These are phyloP conservation scores for Mantis religiosa DNA, from an alignment of 2,888 invertebrate genomes.

Conservation along the genomic window DNA sequence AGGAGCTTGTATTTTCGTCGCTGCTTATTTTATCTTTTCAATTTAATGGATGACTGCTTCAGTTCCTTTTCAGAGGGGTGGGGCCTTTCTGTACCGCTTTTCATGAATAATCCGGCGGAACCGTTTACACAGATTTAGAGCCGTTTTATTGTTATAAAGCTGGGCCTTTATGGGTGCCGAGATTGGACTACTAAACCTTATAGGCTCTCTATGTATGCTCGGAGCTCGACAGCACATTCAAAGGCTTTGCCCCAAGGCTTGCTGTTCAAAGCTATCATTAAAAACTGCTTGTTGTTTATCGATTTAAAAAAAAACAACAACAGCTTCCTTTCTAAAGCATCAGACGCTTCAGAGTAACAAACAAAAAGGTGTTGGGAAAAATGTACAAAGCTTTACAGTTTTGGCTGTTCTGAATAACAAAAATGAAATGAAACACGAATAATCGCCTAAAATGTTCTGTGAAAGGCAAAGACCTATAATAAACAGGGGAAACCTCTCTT, in stretches of 20 bases:
- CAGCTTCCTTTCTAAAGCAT: too few species aligned
- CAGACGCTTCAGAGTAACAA: too few species aligned
- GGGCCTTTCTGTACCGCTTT: not conserved
- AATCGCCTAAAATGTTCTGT: too few species aligned
- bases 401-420: too few species aligned
- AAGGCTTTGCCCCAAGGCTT: not conserved
- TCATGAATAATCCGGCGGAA: not conserved
- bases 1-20: not conserved
- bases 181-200: not conserved
- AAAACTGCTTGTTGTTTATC: not conserved
- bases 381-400: too few species aligned
- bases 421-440: too few species aligned
- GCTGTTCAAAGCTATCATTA: not conserved
- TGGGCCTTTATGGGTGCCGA: not conserved
- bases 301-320: not conserved
- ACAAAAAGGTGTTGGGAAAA: too few species aligned
- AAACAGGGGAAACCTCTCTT: too few species aligned
- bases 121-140: not conserved
- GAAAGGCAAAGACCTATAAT: too few species aligned
- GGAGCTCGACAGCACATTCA: not conserved
- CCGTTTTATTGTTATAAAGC: not conserved
- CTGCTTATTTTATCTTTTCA: too few species aligned
- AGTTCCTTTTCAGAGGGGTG: not conserved
- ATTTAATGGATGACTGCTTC: not conserved
- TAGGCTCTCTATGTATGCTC: not conserved